phyloP scores from a whole-genome alignment of 2,797 vertebrate species.

The Arctocebus calabarensis region DNA sequence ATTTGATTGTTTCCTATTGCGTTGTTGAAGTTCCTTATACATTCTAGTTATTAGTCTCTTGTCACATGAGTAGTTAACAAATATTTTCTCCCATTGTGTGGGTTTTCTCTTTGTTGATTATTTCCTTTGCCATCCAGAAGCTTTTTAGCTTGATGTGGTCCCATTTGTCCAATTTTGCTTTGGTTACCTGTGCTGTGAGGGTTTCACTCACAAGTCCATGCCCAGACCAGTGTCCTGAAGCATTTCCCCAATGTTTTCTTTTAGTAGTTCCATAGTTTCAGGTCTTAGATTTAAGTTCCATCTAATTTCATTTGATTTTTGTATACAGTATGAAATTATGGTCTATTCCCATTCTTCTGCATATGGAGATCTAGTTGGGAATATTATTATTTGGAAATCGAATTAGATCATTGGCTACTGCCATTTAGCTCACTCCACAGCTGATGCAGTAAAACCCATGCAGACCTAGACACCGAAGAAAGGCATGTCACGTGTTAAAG shows the following conservation, averaged over 20 bases:
- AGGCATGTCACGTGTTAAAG: not conserved
- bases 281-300: not conserved
- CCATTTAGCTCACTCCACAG: not conserved
- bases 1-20: not conserved
- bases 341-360: not conserved
- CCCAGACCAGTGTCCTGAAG: not conserved
- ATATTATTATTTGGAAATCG: constrained; percentile 44
- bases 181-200: not conserved
- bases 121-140: not conserved
- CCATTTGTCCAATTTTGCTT: not conserved
- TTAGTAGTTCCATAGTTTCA: not conserved
- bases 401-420: not conserved
- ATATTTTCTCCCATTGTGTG: not conserved
- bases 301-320: not conserved
- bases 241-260: not conserved
- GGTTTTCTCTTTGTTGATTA: not conserved
- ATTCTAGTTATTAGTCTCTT: not conserved
- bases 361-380: not conserved
- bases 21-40: not conserved
- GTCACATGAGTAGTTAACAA: not conserved
- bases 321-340: not conserved
- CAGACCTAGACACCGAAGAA: not conserved
- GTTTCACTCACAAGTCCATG: not conserved
- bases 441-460: not conserved
- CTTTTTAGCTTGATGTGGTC: not conserved